Percentiles rank a stretch among this genome's conserved stretches.
Evolutionary conservation across 2,113 vertebrate genomes (phyloP).

Genomic region (Oenanthe oenanthe): DNA sequence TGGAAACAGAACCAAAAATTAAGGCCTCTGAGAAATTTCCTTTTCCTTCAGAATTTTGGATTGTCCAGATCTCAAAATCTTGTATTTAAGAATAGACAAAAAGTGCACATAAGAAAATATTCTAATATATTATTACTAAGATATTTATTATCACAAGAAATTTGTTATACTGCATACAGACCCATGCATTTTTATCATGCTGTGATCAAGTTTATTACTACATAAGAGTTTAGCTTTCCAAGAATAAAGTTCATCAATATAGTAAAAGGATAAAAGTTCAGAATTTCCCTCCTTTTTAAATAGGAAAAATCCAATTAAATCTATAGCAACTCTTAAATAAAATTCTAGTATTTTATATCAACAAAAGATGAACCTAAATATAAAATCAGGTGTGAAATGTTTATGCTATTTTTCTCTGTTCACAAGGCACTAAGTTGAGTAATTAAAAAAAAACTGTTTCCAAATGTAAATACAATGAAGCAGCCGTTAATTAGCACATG

Average conservation of each 20-base stretch:
- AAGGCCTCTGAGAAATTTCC: neutral
- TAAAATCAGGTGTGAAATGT: neutral
- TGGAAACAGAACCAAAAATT: neutral
- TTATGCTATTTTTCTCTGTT: neutral
- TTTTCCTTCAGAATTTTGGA: neutral
- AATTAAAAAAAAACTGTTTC: constrained; percentile 1
- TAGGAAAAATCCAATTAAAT: neutral
- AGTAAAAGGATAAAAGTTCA: neutral
- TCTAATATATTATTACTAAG: neutral
- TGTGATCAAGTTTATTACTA: neutral
- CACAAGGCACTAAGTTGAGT: neutral
- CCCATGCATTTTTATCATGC: neutral
- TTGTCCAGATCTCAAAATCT: neutral
- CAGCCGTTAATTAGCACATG: neutral
- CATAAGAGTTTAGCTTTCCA: neutral
- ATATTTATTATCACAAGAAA: neutral
- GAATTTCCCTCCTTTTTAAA: neutral
- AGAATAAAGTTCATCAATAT: neutral
- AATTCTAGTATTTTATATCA: neutral
- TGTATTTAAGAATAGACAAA: neutral
- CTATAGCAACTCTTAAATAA: neutral
- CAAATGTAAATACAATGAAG: constrained; percentile 36
- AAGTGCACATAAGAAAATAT: neutral
- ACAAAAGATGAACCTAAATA: neutral
- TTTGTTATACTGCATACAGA: neutral